phyloP scores from a whole-genome alignment of 2,113 vertebrate species.

The Callopanchax toddi region DNA sequence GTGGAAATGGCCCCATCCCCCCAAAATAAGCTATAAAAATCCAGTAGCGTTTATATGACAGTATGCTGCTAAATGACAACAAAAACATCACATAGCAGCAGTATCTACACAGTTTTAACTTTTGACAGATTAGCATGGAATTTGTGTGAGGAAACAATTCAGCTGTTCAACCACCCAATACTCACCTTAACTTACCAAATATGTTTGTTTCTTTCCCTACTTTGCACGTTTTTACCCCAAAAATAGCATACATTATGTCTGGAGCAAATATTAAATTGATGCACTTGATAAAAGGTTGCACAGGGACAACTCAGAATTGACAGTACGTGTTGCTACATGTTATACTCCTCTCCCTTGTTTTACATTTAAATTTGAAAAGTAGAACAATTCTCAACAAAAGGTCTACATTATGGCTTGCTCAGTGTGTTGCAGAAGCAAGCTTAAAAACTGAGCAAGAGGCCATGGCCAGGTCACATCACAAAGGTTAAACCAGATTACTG shows the following conservation, averaged over 20 bases:
- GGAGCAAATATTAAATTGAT: neutral
- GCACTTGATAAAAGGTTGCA: neutral
- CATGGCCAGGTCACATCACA: neutral
- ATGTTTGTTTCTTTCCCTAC: neutral
- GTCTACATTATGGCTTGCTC: too few species aligned
- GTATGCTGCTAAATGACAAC: constrained; percentile 45
- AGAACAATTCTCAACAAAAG: too few species aligned
- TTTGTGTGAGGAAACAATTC: neutral
- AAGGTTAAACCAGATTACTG: neutral
- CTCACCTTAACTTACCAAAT: constrained; percentile 2
- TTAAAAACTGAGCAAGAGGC: neutral
- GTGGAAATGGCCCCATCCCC: constrained; percentile 59
- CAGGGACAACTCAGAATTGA: neutral
- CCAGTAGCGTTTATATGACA: constrained; percentile 45
- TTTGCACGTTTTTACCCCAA: neutral
- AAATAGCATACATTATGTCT: neutral
- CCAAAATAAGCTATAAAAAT: constrained; percentile 52
- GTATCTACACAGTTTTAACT: constrained; percentile 2
- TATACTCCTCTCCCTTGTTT: neutral
- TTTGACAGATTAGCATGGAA: neutral
- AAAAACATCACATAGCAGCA: constrained; percentile 47
- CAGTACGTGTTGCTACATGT: neutral
- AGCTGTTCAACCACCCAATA: constrained; percentile 8
- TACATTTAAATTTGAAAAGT: neutral
- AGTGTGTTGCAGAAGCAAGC: neutral